Conservation (phyloP, 1,140 invertebrate genomes). For the Hycleus cichorii region DNA sequence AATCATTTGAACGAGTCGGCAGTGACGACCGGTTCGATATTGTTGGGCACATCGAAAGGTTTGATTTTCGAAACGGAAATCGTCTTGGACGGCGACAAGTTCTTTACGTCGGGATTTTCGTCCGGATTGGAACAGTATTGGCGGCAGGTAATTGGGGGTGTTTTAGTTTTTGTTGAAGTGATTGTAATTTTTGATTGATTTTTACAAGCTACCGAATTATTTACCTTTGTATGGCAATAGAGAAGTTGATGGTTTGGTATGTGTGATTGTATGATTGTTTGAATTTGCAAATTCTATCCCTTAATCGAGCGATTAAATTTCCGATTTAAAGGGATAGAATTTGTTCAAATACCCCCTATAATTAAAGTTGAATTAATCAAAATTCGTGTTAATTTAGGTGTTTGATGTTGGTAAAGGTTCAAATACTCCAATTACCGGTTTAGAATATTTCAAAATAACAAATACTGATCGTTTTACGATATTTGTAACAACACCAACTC, state of each 20-base stretch:
- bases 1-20: slow-evolving; percentile 69
- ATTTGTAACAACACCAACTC: slow-evolving; percentile 73
- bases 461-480: slow-evolving; percentile 68
- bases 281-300: too few species aligned
- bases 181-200: slow-evolving; percentile 15
- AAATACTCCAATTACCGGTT: slow-evolving; percentile 73
- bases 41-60: slow-evolving; percentile 80
- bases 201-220: slow-evolving; percentile 63
- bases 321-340: too few species aligned
- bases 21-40: slow-evolving; percentile 65
- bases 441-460: slow-evolving; percentile 72
- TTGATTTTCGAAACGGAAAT: slow-evolving; percentile 89
- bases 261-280: slow-evolving; percentile 18
- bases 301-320: too few species aligned
- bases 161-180: slow-evolving; percentile 15
- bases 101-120: slow-evolving; percentile 53
- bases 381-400: slow-evolving; percentile 49
- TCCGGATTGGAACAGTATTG: slow-evolving; percentile 74
- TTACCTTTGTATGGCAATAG: slow-evolving; percentile 61
- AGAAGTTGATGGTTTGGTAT: slow-evolving; percentile 66
- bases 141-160: slow-evolving; percentile 62
- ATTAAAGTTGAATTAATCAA: not conserved
- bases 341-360: not conserved
- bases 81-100: slow-evolving; percentile 67
- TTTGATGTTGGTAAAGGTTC: slow-evolving; percentile 76